Conservation (phyloP, 2,888 invertebrate genomes). For the Acleris cristana region DNA sequence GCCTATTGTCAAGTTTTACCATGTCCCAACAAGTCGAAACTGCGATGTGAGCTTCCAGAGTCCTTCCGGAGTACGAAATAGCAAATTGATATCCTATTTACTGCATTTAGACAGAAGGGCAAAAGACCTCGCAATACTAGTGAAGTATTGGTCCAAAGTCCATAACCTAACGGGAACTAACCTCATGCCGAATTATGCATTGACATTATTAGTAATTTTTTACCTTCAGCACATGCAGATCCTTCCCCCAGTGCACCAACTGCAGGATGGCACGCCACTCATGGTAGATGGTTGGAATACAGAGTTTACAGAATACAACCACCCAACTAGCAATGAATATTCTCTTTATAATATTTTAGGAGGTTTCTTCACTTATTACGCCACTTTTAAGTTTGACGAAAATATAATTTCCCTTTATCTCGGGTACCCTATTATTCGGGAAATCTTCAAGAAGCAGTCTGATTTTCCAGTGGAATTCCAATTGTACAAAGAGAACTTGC, state of each 20-base stretch:
- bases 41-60: slow-evolving; percentile 90
- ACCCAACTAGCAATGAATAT: slow-evolving; percentile 50
- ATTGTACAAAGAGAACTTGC: slow-evolving; percentile 63
- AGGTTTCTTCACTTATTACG: slow-evolving; percentile 87
- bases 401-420: slow-evolving; percentile 84
- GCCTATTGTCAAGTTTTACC: slow-evolving; percentile 90
- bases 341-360: slow-evolving; percentile 78
- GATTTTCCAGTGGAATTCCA: slow-evolving; percentile 56
- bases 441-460: slow-evolving; percentile 56
- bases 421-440: slow-evolving; percentile 72
- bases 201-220: slow-evolving; percentile 87
- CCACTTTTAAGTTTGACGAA: slow-evolving; percentile 79
- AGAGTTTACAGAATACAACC: slow-evolving; percentile 67
- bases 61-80: slow-evolving; percentile 87
- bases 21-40: slow-evolving; percentile 82
- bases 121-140: slow-evolving; percentile 83
- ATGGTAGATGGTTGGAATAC: slow-evolving; percentile 85
- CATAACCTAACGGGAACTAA: slow-evolving; percentile 82
- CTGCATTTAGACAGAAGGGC: slow-evolving; percentile 82
- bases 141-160: slow-evolving; percentile 90
- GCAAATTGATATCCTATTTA: slow-evolving; percentile 84
- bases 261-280: slow-evolving; percentile 64
- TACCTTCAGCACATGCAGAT: slow-evolving; percentile 86
- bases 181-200: slow-evolving; percentile 86
- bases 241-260: slow-evolving; percentile 79